A percentile compares a stretch with the other conserved stretches of the same genome.
These are phyloP conservation scores for Seriola dumerili DNA, from an alignment of 2,113 vertebrate species.

Conservation along the genomic window DNA sequence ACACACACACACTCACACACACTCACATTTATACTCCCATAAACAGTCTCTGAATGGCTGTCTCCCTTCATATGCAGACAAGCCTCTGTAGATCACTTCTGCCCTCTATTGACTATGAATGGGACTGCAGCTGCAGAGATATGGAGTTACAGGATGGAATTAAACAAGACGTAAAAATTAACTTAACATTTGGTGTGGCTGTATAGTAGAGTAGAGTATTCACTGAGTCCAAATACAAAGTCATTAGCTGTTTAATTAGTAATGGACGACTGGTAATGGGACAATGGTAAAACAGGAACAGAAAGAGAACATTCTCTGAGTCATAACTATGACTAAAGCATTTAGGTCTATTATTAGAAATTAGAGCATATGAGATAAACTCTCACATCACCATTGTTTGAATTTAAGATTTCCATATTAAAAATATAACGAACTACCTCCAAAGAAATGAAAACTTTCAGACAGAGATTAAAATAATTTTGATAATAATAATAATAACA, in stretches of 20 bases:
- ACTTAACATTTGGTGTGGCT: not conserved
- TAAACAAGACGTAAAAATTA: constrained; percentile 8
- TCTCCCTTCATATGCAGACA: not conserved
- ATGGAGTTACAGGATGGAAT: not conserved
- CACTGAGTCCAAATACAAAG: constrained; percentile 7
- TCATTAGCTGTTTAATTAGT: constrained; percentile 25
- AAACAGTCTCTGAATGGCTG: constrained; percentile 25
- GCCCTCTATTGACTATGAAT: constrained; percentile 89
- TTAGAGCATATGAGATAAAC: not conserved
- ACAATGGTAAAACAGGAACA: not conserved
- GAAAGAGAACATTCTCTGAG: not conserved
- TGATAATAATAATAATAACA: not conserved
- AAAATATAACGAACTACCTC: not conserved
- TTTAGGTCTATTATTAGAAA: not conserved
- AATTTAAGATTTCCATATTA: not conserved
- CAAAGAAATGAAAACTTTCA: not conserved
- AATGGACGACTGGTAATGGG: not conserved
- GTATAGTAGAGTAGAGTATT: not conserved
- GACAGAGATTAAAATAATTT: not conserved
- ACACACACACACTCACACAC: constrained; percentile 43
- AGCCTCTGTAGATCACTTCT: constrained; percentile 84
- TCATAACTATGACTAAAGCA: not conserved
- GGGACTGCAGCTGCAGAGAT: constrained; percentile 54
- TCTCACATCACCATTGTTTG: not conserved
- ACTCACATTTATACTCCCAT: constrained; percentile 28